Evolutionary conservation across 2,888 invertebrate genomes (phyloP), one percentile per base, ranked within the genome.

Genomic region (Drosophila imparisetae): DNA sequence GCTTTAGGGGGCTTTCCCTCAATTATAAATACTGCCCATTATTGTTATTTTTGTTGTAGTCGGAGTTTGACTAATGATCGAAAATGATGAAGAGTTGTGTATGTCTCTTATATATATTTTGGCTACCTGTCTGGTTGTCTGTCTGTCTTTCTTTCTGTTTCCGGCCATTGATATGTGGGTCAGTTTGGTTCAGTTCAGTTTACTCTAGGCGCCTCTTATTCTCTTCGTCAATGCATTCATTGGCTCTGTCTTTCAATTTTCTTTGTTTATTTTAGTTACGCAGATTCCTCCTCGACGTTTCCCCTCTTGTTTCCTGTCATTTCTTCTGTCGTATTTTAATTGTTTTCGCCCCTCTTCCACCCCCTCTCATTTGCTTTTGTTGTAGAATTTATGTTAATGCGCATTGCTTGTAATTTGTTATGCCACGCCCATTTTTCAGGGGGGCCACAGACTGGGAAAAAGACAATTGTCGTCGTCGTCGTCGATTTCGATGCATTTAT

Each of bases 371-470:
- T 11, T 58, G 61, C 60, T 75, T 57, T 68, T 75, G 71, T 73
- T 71, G 76, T 71, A 53, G 65, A 78, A 71, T 83, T 78, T 77
- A 85, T 87, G 74, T 80, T 81, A 86, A 81, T 85, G 83, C 79
- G 81, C 79, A 85, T 78, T 72, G 75, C 62, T 76, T 68, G 75
- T 86, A 74, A 84, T 84, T 83, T 82, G 76, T 79, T 80, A 64
- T 70, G 78, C 72, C 78, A 78, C 80, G 69, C 80, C 82, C 59
- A 40, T 71, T 58, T 61, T 32, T 27, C 36, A 21, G 13, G 38
- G 40, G 27, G 32, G n/a, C 24, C 2, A 24, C 15, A 8, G 45
- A 45, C 24, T 24, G 24, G 15, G 24, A 21, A 45, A 45, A 66
- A 78, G 60, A 74, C 75, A 67, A 75, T 71, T 78, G 78, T 78